Conservation (phyloP, 2,888 invertebrate genomes). For the Xylota segnis region DNA sequence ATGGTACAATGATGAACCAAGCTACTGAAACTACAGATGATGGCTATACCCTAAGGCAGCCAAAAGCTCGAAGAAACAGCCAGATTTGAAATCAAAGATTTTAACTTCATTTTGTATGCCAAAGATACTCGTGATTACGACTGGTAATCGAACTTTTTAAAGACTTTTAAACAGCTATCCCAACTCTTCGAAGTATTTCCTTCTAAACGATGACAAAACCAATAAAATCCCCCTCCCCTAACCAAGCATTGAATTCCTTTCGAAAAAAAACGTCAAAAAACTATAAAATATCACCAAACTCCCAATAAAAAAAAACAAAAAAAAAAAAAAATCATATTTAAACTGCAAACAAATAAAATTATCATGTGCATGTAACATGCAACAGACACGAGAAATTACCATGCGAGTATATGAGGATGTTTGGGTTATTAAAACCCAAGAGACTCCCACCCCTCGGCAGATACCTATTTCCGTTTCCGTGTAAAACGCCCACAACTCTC, state of each 20-base stretch:
- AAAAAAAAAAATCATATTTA: slow-evolving; percentile 41
- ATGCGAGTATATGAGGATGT: slow-evolving; percentile 60
- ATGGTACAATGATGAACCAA: too few relatives aligned
- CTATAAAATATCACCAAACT: slow-evolving; percentile 40
- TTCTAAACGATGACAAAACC: too few relatives aligned
- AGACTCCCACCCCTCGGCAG: slow-evolving; percentile 4
- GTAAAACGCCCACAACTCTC: neutral
- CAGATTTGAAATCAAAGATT: too few relatives aligned
- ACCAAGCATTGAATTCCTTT: neutral
- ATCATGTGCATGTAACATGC: slow-evolving; percentile 75
- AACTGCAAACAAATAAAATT: slow-evolving; percentile 66
- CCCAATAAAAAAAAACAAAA: slow-evolving; percentile 1
- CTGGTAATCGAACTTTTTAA: too few relatives aligned
- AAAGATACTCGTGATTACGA: too few relatives aligned
- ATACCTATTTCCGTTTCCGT: neutral
- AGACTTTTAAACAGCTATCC: too few relatives aligned
- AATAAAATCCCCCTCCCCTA: neutral
- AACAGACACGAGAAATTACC: slow-evolving; percentile 68
- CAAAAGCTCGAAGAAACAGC: too few relatives aligned
- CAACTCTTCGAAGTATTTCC: too few relatives aligned
- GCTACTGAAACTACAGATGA: too few relatives aligned
- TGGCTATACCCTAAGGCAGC: too few relatives aligned
- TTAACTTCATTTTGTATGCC: too few relatives aligned
- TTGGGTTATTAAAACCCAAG: slow-evolving; percentile 65
- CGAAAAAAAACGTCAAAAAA: slow-evolving; percentile 19